Evolutionary conservation across 2,797 vertebrate species (phyloP).

Genomic region (Micromesistius poutassou): DNA sequence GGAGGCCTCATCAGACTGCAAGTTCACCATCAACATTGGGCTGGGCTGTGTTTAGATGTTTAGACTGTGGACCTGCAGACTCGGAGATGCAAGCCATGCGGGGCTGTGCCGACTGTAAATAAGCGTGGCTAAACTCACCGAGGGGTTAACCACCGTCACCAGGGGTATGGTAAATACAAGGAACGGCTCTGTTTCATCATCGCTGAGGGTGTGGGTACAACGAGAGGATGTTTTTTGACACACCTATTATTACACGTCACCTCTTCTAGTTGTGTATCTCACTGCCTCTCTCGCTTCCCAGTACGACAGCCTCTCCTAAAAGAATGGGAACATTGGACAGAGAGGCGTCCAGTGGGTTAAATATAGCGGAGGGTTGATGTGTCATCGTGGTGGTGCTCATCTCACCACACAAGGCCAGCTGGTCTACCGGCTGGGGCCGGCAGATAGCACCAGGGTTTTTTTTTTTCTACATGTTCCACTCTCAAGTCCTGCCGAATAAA

Average conservation of each 20-base stretch:
- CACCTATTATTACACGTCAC: conserved; percentile 65
- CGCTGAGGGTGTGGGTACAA: conserved; percentile 47
- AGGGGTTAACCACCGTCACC: conserved; percentile 28
- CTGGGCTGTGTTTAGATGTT: conserved; percentile 45
- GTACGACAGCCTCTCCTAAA: conserved; percentile 56
- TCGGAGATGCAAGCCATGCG: conserved; percentile 19
- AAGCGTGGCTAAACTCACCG: conserved; percentile 44
- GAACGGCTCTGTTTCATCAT: conserved; percentile 59
- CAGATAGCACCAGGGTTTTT: conserved; percentile 48
- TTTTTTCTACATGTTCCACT: neutral
- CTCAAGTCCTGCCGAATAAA: neutral
- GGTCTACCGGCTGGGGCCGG: conserved; percentile 45
- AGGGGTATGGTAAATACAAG: conserved; percentile 53
- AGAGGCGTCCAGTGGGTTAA: conserved; percentile 63
- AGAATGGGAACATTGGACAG: conserved; percentile 62
- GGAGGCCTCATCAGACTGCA: conserved; percentile 59
- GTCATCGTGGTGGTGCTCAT: conserved; percentile 53
- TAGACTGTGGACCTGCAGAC: conserved; percentile 4
- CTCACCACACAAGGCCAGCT: conserved; percentile 43
- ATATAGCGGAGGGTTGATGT: conserved; percentile 65
- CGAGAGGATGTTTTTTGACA: conserved; percentile 62
- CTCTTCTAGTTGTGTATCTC: conserved; percentile 33
- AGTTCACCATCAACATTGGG: conserved; percentile 46
- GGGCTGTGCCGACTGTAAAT: conserved; percentile 49
- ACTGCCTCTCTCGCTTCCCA: conserved; percentile 50